phyloP scores from a whole-genome alignment of 2,888 invertebrate species.

The Operophtera brumata region DNA sequence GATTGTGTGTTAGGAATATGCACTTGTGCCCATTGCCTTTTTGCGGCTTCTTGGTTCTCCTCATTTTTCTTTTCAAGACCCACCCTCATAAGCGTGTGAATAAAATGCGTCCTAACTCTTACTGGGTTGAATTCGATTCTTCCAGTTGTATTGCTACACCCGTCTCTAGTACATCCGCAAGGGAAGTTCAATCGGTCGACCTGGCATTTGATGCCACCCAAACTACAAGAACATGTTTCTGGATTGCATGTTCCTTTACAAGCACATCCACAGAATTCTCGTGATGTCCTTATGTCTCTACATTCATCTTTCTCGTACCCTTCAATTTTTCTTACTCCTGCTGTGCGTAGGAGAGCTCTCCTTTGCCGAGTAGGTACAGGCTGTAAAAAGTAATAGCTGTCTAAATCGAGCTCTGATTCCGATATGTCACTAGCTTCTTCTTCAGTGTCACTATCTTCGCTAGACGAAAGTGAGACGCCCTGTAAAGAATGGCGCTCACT shows the following conservation, averaged over 20 bases:
- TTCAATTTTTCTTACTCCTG: conserved; percentile 97
- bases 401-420: conserved; percentile 92
- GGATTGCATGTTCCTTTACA: conserved; percentile 97
- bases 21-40: conserved; percentile 72
- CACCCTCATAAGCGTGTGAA: conserved; percentile 96
- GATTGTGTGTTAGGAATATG: conserved; percentile 58
- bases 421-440: conserved; percentile 90
- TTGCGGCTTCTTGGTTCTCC: conserved; percentile 72
- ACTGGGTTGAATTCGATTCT: conserved; percentile 98
- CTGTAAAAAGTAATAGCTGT: conserved; percentile 94
- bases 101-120: conserved; percentile 97
- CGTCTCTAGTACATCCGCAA: conserved; percentile 96
- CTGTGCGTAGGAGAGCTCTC: conserved; percentile 91
- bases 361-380: conserved; percentile 96
- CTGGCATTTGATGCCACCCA: conserved; percentile 98
- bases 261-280: conserved; percentile 96
- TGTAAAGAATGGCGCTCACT: conserved; percentile 83
- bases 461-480: conserved; percentile 83
- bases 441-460: conserved; percentile 92
- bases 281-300: conserved; percentile 92
- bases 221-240: conserved; percentile 96
- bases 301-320: conserved; percentile 96
- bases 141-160: conserved; percentile 95
- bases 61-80: conserved; percentile 93
- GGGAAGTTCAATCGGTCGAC: conserved; percentile 98